Evolutionary conservation across 2,113 vertebrate genomes (phyloP), one percentile per base, ranked within the genome.

Genomic region (Mormyrus iriodes): DNA sequence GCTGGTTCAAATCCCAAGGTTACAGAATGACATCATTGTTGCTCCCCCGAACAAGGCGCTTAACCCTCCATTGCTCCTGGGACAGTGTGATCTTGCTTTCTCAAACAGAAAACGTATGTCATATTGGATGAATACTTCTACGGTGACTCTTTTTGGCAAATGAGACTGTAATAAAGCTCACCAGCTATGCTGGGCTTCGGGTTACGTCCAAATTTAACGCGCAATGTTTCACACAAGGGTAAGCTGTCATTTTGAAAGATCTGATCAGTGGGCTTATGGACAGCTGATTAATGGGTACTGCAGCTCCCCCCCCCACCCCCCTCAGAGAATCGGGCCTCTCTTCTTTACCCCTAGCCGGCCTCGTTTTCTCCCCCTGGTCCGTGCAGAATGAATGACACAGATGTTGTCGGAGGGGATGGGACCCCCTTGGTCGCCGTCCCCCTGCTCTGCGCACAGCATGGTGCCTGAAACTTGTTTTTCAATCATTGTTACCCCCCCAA

Each of bases 381-480:
- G 88, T 93, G 91, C 92, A 92, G 92, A 94, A 93, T 94, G 93
- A 96, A 96, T 95, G 94, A 93, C 95, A 95, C 94, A 96, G 94
- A 96, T 96, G 95, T 94, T 95, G 94, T 94, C 94, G 95, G 93
- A 95, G 91, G 93, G 93, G 93, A 95, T 93, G 93, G 93, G 92
- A 94, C 94, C 94, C 94, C 82, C 94, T 92, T 89, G 92, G 92
- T 94, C 93, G 93, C 91, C 94, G 92, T 94, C 93, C 92, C 92
- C 92, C 94, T 92, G 91, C 91, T 93, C 89, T 76, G 90, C 92
- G 90, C 96, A 88, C 96, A 96, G 96, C 96, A 96, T 96, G 96
- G 94, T 94, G 95, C 95, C 95, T 94, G 93, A 93, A 95, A 95
- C 94, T 95, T 95, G 93, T 95, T 95, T 96, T 96, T 94, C 94